Evolutionary conservation across 2,888 invertebrate genomes (phyloP).

Genomic region (Camptogramma bilineatum): DNA sequence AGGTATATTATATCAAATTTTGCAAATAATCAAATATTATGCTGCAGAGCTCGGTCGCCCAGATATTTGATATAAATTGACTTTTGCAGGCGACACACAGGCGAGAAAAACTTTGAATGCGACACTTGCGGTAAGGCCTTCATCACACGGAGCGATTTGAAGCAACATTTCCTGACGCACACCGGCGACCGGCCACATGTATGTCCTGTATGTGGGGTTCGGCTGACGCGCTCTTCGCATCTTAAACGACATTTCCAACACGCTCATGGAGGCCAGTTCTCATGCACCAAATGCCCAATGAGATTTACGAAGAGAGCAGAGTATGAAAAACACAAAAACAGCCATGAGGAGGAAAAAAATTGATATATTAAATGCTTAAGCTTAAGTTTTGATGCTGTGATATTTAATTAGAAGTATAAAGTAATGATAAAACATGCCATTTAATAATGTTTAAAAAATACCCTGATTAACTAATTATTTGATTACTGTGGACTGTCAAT

Average conservation of each 20-base stretch:
- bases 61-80: too few species aligned
- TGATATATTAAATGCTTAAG: not conserved
- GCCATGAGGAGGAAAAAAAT: slow-evolving; percentile 39
- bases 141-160: slow-evolving; percentile 77
- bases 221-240: slow-evolving; percentile 72
- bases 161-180: slow-evolving; percentile 72
- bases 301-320: slow-evolving; percentile 60
- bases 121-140: slow-evolving; percentile 72
- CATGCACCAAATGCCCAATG: slow-evolving; percentile 56
- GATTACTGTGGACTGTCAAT: too few species aligned
- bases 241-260: slow-evolving; percentile 72
- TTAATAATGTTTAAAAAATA: too few species aligned
- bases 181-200: slow-evolving; percentile 71
- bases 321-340: slow-evolving; percentile 60
- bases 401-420: not conserved
- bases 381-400: slow-evolving; percentile 2
- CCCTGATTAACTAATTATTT: too few species aligned
- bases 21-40: too few species aligned
- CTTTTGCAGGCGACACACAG: slow-evolving; percentile 75
- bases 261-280: slow-evolving; percentile 56
- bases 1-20: slow-evolving; percentile 54
- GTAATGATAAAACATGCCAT: not conserved
- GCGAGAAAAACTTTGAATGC: slow-evolving; percentile 79
- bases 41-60: too few species aligned
- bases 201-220: slow-evolving; percentile 71